Percentiles rank a stretch among this genome's conserved stretches.
Conservation (phyloP, 2,113 vertebrate genomes). For the Cyanistes caeruleus region DNA sequence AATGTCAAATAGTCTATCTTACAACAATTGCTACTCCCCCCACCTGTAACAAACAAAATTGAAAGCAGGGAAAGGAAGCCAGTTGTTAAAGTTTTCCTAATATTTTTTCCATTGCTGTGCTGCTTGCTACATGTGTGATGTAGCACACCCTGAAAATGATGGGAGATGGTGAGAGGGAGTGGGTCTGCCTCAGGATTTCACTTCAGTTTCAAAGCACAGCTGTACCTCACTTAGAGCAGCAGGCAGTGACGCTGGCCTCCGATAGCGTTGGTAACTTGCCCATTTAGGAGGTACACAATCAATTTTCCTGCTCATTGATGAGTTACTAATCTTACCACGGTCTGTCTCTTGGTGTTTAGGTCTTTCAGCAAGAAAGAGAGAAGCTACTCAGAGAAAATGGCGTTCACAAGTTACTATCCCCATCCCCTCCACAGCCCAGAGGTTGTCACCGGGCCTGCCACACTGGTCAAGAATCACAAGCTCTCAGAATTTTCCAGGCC, state of each 20-base stretch:
- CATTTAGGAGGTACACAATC: background rate
- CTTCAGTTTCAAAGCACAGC: background rate
- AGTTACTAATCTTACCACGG: background rate
- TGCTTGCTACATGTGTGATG: background rate
- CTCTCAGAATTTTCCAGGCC: constrained; percentile 39
- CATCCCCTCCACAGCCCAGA: background rate
- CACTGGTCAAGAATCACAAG: background rate
- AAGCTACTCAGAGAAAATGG: constrained; percentile 39
- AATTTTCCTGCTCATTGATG: background rate
- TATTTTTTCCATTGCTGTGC: background rate
- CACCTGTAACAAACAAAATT: background rate
- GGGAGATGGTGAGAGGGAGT: background rate
- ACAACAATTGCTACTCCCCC: background rate
- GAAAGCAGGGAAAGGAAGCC: background rate
- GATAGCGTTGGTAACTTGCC: background rate
- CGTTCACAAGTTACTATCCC: constrained; percentile 11
- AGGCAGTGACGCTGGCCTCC: background rate
- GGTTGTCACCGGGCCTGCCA: background rate
- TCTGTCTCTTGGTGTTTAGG: constrained; percentile 53
- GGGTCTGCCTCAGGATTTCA: background rate
- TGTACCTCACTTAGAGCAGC: background rate
- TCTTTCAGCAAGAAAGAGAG: constrained; percentile 49
- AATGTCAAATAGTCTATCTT: background rate
- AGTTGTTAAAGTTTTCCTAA: background rate
- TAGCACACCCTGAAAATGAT: background rate